phyloP scores from a whole-genome alignment of 2,113 vertebrate species.

The Ovis aries region DNA sequence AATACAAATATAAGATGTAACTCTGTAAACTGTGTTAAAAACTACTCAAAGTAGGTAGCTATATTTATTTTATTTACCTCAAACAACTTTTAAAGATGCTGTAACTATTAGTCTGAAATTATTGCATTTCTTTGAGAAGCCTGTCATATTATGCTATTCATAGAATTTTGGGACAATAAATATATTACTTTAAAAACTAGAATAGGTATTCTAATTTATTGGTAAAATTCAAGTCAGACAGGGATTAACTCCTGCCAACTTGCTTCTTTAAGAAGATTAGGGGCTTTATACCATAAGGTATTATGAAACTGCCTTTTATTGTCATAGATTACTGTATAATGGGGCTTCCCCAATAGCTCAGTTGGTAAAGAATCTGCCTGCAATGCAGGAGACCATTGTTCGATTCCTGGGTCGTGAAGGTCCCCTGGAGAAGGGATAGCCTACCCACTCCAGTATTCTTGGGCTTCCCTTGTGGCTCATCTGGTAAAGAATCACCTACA shows the following conservation, averaged over 20 bases:
- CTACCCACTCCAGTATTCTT: not conserved
- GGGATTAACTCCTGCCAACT: not conserved
- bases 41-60: not conserved
- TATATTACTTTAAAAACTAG: not conserved
- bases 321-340: not conserved
- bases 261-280: not conserved
- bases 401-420: not conserved
- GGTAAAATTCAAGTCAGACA: conserved; percentile 24
- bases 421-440: not conserved
- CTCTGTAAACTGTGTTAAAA: not conserved
- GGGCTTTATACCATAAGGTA: not conserved
- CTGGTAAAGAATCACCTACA: not conserved
- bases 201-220: conserved; percentile 8
- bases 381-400: not conserved
- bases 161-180: not conserved
- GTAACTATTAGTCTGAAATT: not conserved
- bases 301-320: not conserved
- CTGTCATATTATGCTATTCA: not conserved
- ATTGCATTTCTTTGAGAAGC: not conserved
- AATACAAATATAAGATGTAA: not conserved
- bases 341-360: not conserved
- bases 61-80: not conserved
- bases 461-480: not conserved
- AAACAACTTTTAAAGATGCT: not conserved
- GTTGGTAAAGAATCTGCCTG: not conserved